Evolutionary conservation across 2,888 invertebrate genomes (phyloP).

Genomic region (Lithophane ornitopus): DNA sequence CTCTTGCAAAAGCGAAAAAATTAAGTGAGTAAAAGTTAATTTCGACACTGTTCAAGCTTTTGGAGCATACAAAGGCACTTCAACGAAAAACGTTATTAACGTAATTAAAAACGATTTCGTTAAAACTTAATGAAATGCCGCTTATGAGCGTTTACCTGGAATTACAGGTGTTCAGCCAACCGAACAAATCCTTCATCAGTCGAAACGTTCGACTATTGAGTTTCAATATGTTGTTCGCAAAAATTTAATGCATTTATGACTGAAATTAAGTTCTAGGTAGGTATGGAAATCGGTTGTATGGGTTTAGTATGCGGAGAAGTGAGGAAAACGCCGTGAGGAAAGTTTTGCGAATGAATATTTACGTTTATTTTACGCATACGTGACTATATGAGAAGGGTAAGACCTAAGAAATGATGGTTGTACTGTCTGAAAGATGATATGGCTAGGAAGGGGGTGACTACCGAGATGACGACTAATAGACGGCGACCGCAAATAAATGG

Average conservation of each 20-base stretch:
- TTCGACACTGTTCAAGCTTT: not conserved
- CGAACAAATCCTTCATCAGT: not conserved
- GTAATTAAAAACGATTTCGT: slow-evolving; percentile 13
- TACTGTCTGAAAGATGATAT: too few species aligned
- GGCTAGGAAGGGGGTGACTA: too few species aligned
- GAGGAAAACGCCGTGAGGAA: not conserved
- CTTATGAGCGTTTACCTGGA: not conserved
- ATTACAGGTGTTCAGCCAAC: slow-evolving; percentile 15
- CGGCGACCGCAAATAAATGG: too few species aligned
- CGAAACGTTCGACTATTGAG: not conserved
- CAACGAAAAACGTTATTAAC: slow-evolving; percentile 10
- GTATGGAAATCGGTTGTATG: not conserved
- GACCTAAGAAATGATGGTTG: too few species aligned
- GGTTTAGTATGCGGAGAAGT: not conserved
- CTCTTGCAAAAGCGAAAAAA: not conserved
- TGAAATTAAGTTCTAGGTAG: not conserved
- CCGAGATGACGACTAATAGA: too few species aligned
- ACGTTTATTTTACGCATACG: too few species aligned
- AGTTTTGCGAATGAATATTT: not conserved
- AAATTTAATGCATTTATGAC: not conserved
- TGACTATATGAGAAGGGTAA: too few species aligned
- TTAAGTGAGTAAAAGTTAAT: too few species aligned
- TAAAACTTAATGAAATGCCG: slow-evolving; percentile 25
- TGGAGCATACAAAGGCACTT: not conserved
- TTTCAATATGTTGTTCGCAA: not conserved